These are phyloP conservation scores for Galerucella calmariensis DNA, from an alignment of 2,888 invertebrate genomes.

Conservation along the genomic window DNA sequence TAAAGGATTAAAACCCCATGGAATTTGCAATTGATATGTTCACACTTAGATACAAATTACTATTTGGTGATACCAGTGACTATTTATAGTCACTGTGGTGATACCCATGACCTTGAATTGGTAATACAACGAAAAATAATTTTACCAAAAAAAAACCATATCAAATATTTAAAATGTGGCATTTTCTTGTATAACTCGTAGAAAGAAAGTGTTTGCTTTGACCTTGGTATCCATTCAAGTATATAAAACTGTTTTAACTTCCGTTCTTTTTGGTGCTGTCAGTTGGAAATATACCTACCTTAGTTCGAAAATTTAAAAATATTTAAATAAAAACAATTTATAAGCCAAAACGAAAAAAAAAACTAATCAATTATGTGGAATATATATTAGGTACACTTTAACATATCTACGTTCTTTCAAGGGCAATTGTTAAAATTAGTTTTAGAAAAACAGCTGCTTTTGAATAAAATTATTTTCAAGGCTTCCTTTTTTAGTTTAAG, in stretches of 20 bases:
- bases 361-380: not conserved
- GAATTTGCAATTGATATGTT: too few relatives aligned
- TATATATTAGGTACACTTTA: too few relatives aligned
- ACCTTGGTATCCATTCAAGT: not conserved
- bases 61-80: too few relatives aligned
- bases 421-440: too few relatives aligned
- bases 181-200: conserved; percentile 4
- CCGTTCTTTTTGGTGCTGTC: not conserved
- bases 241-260: not conserved
- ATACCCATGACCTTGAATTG: not conserved
- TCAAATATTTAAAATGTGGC: not conserved
- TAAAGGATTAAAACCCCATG: too few relatives aligned
- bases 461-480: too few relatives aligned
- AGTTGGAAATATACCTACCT: not conserved
- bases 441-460: too few relatives aligned
- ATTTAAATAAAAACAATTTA: not conserved
- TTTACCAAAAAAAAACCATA: not conserved
- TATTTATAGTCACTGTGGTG: too few relatives aligned
- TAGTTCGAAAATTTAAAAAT: not conserved
- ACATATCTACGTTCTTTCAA: too few relatives aligned
- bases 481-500: too few relatives aligned
- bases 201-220: not conserved
- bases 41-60: too few relatives aligned
- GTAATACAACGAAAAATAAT: not conserved
- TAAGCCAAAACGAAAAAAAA: not conserved